Evolutionary conservation across 2,888 invertebrate genomes (phyloP), one percentile per base, ranked within the genome.

Genomic region (Timema cristinae): DNA sequence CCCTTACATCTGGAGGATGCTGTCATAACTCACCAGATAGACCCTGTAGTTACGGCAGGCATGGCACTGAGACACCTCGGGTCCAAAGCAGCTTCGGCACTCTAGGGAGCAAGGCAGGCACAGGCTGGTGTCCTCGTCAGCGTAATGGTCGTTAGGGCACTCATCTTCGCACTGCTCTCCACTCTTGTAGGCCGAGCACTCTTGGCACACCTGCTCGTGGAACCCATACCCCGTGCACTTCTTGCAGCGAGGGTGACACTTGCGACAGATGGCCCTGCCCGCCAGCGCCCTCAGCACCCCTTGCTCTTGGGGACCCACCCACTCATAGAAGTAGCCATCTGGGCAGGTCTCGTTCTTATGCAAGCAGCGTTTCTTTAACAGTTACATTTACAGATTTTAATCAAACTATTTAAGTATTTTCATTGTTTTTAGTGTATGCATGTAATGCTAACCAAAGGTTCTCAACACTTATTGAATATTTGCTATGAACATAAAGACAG

Each of bases 161-260:
- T 93, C 92, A 75, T 95, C 92, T 79, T 94, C 95, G 79, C 96
- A 97, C 79, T 95, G 94, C 79, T 94, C 94, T 0, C 92, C 93
- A 73, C 91, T 88, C 78, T 92, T 92, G 81, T 91, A 97, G 71
- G 91, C 91, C 49, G 90, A 88, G 80, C 98, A 98, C 76, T 93
- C 91, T 77, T 91, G 90, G 81, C 97, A 98, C 7, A 94, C 91
- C 79, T 89, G 89, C 77, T 90, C 89, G 78, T 95, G 94, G 77
- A 94, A 92, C 48, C 97, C 96, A 79, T 92, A 95, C 4, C 92
- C 93, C 8, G 91, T 91, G 81, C 98, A 98, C 75, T 91, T 90
- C 76, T 91, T 90, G 81, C 98, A 98, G 59, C 93, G 85, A 0
- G 92, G 90, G 83, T 98, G 95, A 80, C 98, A 98, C 81, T 91